phyloP scores from a whole-genome alignment of 2,113 vertebrate species.

The Petaurus breviceps region DNA sequence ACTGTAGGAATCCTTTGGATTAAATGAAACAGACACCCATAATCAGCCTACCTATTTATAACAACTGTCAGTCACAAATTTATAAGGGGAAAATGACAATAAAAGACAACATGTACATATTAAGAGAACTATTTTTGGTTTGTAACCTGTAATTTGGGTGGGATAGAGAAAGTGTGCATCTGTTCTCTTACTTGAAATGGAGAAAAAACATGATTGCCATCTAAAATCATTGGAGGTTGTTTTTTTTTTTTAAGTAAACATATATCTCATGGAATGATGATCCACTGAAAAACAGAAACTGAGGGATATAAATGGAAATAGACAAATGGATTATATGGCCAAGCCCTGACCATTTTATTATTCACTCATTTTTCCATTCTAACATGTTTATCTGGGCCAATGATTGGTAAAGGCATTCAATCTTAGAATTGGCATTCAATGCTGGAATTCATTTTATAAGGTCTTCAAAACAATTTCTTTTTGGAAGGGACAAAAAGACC shows the following conservation, averaged over 20 bases:
- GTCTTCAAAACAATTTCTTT: neutral
- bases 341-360: neutral
- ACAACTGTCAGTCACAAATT: slow-evolving; percentile 53
- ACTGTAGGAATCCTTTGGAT: slow-evolving; percentile 15
- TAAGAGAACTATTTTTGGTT: slow-evolving; percentile 61
- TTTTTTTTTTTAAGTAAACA: slow-evolving; percentile 21
- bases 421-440: neutral
- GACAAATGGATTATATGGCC: neutral
- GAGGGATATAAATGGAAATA: neutral
- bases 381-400: neutral
- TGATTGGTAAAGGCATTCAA: neutral
- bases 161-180: slow-evolving; percentile 44
- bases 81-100: slow-evolving; percentile 38
- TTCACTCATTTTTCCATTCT: neutral
- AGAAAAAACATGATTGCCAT: slow-evolving; percentile 23
- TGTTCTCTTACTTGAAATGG: slow-evolving; percentile 47
- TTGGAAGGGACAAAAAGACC: neutral
- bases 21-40: slow-evolving; percentile 17
- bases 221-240: slow-evolving; percentile 31
- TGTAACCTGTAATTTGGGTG: slow-evolving; percentile 66
- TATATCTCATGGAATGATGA: neutral
- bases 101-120: slow-evolving; percentile 47
- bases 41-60: slow-evolving; percentile 51
- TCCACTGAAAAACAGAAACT: slow-evolving; percentile 14
- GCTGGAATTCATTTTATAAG: neutral